Evolutionary conservation across 2,888 invertebrate genomes (phyloP), one percentile per base, ranked within the genome.

Genomic region (Drosophila mayaguana): DNA sequence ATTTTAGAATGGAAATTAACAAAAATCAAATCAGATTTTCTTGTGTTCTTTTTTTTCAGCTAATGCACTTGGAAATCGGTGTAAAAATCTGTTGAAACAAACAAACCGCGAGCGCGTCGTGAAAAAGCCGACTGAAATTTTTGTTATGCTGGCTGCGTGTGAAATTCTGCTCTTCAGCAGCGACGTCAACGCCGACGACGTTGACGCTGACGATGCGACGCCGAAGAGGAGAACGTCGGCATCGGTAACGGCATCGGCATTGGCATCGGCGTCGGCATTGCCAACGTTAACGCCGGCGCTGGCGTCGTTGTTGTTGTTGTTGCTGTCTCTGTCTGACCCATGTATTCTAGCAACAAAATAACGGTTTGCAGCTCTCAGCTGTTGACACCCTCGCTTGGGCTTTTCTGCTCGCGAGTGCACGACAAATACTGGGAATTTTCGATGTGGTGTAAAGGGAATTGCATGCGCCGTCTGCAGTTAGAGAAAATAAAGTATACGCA

Each of bases 61-160:
- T 43, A 48, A 48, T 53, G 71, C 57, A 76, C 59, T 66, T 64
- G 9, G 16, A 43, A 65, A 55, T 51, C 65, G 51, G 28, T 65
- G 64, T 61, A 51, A 74, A 62, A 72, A 62, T 80, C 51, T 68
- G 66, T 72, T 68, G 70, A 70, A 75, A 78, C 63, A 89, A 83
- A 83, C 87, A 83, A 84, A 84, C 88, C 88, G 83, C 83, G 89
- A 69, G 68, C 80, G 80, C 88, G 86, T 80, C 86, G 90, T 75
- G 90, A 89, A 88, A 89, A 84, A 88, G 75, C 85, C 88, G 85
- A 89, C 85, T 85, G 80, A 89, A 89, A 81, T 89, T 89, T 82
- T 67, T 82, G 80, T 83, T 78, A 80, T 83, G 87, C 76, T 76
- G 63, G 25, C 80, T 83, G 87, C 76, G 75, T 83, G 70, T 65